Conservation (phyloP, 2,113 vertebrate genomes). For the Benitochromis conjunctus region DNA sequence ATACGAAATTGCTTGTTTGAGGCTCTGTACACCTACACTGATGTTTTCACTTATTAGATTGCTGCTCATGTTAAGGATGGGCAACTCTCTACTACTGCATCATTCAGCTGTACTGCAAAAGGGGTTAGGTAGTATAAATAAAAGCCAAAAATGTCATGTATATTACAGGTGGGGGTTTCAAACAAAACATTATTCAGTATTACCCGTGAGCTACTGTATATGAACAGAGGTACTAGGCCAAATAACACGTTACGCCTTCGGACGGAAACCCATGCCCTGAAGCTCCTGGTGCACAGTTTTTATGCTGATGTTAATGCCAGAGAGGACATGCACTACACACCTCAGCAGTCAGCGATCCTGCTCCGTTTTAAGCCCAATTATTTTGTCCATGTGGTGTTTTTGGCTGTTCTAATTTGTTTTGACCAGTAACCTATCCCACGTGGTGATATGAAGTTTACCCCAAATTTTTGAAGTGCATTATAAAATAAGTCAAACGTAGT, state of each 20-base stretch:
- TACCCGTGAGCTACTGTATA: background rate
- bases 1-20: background rate
- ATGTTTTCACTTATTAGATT: background rate
- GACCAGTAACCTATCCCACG: no score
- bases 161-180: background rate
- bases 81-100: background rate
- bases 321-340: background rate
- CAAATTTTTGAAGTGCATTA: no score
- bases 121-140: background rate
- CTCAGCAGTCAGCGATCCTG: background rate
- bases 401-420: background rate
- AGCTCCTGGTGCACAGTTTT: background rate
- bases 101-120: background rate
- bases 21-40: background rate
- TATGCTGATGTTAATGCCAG: background rate
- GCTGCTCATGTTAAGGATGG: background rate
- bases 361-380: rapidly evolving
- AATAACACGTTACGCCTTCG: background rate
- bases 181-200: rapidly evolving
- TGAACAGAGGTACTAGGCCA: background rate
- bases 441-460: no score
- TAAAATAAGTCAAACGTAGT: no score
- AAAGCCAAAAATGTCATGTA: background rate
- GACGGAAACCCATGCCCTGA: rapidly evolving
- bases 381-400: background rate